Conservation (phyloP, 92 coral and sea anemone species). For the Actinostola sp. region DNA sequence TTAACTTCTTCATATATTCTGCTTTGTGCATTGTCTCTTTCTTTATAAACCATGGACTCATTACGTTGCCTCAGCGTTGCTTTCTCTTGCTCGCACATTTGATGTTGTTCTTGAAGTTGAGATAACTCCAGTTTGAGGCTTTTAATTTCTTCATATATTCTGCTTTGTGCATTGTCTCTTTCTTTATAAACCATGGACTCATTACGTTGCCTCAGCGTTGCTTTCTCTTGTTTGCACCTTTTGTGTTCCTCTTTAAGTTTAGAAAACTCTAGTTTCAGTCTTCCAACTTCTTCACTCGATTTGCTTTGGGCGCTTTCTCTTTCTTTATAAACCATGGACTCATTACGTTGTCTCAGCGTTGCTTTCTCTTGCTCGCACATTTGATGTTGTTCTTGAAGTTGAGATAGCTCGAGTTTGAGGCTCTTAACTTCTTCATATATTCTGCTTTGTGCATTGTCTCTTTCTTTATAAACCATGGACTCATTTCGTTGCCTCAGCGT, state of each 20-base stretch:
- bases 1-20: too few species aligned
- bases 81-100: neutral
- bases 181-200: too few species aligned
- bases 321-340: too few species aligned
- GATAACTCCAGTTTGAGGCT: neutral
- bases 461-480: too few species aligned
- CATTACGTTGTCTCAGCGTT: neutral
- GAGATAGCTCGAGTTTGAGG: neutral
- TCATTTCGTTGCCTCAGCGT: too few species aligned
- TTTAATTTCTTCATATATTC: neutral
- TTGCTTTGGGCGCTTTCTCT: neutral
- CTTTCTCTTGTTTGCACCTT: neutral
- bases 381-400: neutral
- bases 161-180: too few species aligned
- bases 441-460: too few species aligned
- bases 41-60: too few species aligned
- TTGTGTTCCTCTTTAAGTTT: neutral
- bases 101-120: neutral
- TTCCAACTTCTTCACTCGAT: constrained; percentile 24
- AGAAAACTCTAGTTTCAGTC: constrained; percentile 5
- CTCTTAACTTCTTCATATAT: too few species aligned
- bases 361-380: too few species aligned
- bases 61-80: neutral
- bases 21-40: too few species aligned
- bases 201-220: neutral